Conservation (phyloP, 2,113 vertebrate genomes). For the Casuarius casuarius region DNA sequence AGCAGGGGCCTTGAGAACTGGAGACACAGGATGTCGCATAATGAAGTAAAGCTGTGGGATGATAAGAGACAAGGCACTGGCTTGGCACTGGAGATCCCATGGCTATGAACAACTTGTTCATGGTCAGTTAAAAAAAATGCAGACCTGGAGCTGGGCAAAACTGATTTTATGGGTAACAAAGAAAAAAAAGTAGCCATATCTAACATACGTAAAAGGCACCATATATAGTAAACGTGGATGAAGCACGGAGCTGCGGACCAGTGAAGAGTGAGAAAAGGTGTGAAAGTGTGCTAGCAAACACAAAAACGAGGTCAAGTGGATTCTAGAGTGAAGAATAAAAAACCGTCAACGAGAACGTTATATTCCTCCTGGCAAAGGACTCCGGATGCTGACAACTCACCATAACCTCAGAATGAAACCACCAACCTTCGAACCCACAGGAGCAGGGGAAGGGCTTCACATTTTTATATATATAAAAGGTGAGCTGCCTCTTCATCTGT, state of each 20-base stretch:
- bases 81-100: neutral
- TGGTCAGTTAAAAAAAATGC: neutral
- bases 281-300: neutral
- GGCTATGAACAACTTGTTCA: neutral
- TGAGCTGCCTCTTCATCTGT: too few species aligned
- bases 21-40: neutral
- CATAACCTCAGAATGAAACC: neutral
- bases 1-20: neutral
- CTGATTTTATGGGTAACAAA: neutral
- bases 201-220: neutral
- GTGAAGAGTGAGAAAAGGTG: neutral
- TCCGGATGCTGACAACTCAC: neutral
- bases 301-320: neutral
- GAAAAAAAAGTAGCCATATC: neutral
- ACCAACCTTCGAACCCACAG: neutral
- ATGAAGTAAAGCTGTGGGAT: neutral
- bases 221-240: neutral
- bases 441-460: neutral
- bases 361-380: neutral
- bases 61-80: neutral
- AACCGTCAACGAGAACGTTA: neutral
- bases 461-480: too few species aligned
- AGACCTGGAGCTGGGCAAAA: neutral
- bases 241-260: neutral
- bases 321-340: neutral